Evolutionary conservation across 2,888 invertebrate genomes (phyloP).

Genomic region (Melipona bicolor): DNA sequence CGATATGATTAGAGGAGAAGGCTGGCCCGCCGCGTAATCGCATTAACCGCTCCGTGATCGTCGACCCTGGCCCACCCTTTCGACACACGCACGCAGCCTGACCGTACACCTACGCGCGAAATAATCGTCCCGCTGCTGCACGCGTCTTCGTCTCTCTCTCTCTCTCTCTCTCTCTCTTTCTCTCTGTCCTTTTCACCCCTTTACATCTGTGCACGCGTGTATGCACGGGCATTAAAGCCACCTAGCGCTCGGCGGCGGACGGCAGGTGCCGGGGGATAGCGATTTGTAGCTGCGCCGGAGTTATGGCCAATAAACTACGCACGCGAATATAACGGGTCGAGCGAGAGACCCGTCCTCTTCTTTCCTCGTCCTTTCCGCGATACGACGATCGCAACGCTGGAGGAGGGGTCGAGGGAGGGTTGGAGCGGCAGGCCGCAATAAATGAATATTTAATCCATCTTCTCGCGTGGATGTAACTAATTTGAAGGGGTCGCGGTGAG

Average conservation of each 20-base stretch:
- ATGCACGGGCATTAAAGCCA: slow-evolving; percentile 61
- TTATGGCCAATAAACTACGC: slow-evolving; percentile 82
- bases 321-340: slow-evolving; percentile 74
- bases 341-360: slow-evolving; percentile 18
- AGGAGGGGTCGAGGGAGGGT: not conserved
- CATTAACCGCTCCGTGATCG: slow-evolving; percentile 23
- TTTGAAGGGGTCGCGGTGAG: slow-evolving; percentile 71
- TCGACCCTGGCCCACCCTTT: not conserved
- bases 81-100: slow-evolving; percentile 24
- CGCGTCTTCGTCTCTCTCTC: not conserved
- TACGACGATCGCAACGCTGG: not conserved
- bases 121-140: not conserved
- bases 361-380: not conserved
- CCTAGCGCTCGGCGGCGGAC: not conserved
- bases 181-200: slow-evolving; percentile 1
- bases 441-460: slow-evolving; percentile 82
- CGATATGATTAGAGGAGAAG: slow-evolving; percentile 73
- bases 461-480: slow-evolving; percentile 79
- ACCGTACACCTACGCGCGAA: slow-evolving; percentile 22
- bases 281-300: slow-evolving; percentile 79
- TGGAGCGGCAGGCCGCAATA: slow-evolving; percentile 68
- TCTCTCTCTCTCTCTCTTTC: not conserved
- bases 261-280: slow-evolving; percentile 55
- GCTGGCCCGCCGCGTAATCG: slow-evolving; percentile 18
- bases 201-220: not conserved